These are phyloP conservation scores for Craterocephalus amniculus DNA, from an alignment of 2,797 vertebrate species.

Conservation along the genomic window DNA sequence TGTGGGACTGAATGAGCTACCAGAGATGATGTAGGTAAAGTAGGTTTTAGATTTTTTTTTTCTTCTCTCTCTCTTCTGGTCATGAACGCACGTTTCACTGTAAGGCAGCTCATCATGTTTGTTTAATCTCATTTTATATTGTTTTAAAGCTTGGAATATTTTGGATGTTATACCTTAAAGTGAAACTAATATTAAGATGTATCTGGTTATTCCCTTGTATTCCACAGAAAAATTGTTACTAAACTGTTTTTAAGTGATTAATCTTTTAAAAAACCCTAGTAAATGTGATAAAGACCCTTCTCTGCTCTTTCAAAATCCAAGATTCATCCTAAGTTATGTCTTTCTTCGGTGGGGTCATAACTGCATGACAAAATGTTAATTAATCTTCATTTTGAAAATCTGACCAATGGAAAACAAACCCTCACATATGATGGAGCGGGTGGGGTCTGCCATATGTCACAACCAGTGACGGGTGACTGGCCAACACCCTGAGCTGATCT, in stretches of 20 bases:
- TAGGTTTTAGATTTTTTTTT: background rate
- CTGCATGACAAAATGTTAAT: background rate
- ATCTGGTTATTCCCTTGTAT: too few species aligned
- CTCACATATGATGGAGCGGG: conserved; percentile 41
- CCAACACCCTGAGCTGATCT: conserved; percentile 29
- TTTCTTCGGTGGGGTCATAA: background rate
- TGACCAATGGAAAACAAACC: conserved; percentile 36
- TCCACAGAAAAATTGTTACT: background rate
- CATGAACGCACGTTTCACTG: background rate
- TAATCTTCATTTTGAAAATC: conserved; percentile 2
- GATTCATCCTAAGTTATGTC: background rate
- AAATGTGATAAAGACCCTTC: background rate
- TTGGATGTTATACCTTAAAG: background rate
- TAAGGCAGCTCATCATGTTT: background rate
- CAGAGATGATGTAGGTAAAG: conserved; percentile 8
- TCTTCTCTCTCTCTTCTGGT: background rate
- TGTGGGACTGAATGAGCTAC: conserved; percentile 37
- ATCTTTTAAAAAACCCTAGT: background rate
- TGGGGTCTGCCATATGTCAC: conserved; percentile 54
- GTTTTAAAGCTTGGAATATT: background rate
- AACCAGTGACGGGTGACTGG: conserved; percentile 42
- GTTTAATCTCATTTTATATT: background rate
- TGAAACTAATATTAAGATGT: background rate
- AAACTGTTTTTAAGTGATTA: background rate
- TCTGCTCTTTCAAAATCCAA: background rate